phyloP scores from a whole-genome alignment of 2,113 vertebrate species.

The Archilochus colubris region DNA sequence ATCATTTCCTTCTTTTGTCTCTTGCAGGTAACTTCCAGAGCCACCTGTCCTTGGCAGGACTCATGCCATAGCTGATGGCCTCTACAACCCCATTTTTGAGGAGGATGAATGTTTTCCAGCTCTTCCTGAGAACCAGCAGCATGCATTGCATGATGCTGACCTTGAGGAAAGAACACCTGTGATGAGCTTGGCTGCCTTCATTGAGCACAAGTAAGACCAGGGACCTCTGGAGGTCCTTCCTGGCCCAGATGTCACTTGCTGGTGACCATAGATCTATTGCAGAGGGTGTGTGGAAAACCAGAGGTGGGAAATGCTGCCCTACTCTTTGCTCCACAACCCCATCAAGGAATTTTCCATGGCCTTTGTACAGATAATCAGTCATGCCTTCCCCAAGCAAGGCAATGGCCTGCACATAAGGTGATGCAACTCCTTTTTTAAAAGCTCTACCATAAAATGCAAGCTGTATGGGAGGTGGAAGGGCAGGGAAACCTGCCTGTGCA shows the following conservation, averaged over 20 bases:
- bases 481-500: neutral
- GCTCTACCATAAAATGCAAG: neutral
- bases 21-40: neutral
- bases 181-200: rapidly evolving
- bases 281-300: neutral
- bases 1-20: neutral
- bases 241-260: neutral
- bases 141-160: rapidly evolving
- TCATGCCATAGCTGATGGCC: neutral
- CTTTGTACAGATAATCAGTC: neutral
- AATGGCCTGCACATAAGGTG: neutral
- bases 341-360: neutral
- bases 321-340: rapidly evolving
- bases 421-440: neutral
- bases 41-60: neutral
- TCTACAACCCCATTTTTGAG: neutral
- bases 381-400: rapidly evolving
- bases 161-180: neutral
- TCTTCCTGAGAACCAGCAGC: neutral
- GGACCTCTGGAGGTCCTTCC: neutral
- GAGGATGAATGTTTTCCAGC: neutral
- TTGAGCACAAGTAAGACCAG: rapidly evolving
- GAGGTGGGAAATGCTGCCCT: rapidly evolving
- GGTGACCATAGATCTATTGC: neutral
- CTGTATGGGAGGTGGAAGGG: neutral